Conservation (phyloP, 2,888 invertebrate genomes). For the Phania funesta region DNA sequence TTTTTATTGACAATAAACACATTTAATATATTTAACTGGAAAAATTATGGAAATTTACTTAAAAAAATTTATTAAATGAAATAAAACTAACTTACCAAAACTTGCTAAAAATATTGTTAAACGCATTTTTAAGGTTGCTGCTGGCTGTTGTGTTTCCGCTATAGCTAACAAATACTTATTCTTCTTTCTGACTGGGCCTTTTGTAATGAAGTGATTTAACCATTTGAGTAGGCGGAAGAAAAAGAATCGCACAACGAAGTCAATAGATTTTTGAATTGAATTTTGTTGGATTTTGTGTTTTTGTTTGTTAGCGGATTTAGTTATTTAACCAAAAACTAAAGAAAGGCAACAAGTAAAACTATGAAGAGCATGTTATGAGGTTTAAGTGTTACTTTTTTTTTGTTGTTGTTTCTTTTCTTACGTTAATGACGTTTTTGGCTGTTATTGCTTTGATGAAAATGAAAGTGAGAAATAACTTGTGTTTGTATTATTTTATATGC, state of each 20-base stretch:
- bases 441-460: conserved; percentile 45
- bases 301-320: conserved; percentile 32
- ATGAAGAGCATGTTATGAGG: conserved; percentile 3
- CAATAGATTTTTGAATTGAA: conserved; percentile 32
- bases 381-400: conserved; percentile 24
- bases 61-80: neutral
- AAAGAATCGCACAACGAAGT: conserved; percentile 14
- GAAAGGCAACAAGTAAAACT: neutral
- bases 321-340: conserved; percentile 50
- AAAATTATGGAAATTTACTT: no score
- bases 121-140: conserved; percentile 43
- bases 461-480: conserved; percentile 58
- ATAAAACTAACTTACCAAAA: conserved; percentile 56
- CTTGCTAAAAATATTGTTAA: conserved; percentile 42
- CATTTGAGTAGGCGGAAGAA: conserved; percentile 40
- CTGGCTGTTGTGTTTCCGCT: neutral
- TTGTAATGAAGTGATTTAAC: conserved; percentile 12
- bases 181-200: neutral
- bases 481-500: conserved; percentile 11
- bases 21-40: no score
- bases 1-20: no score
- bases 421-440: conserved; percentile 1
- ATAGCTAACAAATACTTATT: neutral
- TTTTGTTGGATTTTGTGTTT: neutral
- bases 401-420: conserved; percentile 13